Base-by-base conservation (phyloP, 1,140 invertebrate species). In the Hyphantria cunea region DNA sequence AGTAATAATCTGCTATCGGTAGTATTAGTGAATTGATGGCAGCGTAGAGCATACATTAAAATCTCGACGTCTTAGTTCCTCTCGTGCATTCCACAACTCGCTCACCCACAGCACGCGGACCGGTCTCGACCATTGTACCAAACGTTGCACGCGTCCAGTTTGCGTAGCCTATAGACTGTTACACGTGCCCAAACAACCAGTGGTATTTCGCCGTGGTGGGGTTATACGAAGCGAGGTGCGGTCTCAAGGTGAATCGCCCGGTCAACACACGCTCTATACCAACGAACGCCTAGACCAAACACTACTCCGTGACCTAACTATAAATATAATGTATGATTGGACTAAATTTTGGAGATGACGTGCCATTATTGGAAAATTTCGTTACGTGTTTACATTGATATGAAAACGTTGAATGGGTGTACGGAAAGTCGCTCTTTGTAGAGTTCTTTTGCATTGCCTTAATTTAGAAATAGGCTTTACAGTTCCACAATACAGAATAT, bases 221-320 rank as follows among this genome's bases (percentile, higher is more conserved):
- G 64, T 84, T 81, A 84, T 89, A 85, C 52, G 61, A 76, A 72
- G 72, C 72, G 82, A 87, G 83, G 82, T 77, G 85, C 81, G 84
- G 79, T 84, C 73, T 87, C 87, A 90, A 90, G 87, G 87, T 90
- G 82, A 87, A 82, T 86, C 74, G 85, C 76, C 76, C 84, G 86
- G 84, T 86, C 84, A 90, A 90, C 81, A 88, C 65, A 80, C 84
- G 81, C 78, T 79, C 72, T 67, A 73, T 78, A 63, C 77, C 74
- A 82, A 79, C 72, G 77, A 81, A 86, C 80, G 74, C 85, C 80
- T 89, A 90, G 85, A 87, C 84, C 83, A 90, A 84, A 87, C 80
- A 87, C 54, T 67, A 69, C 76, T 78, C 74, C 80, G 78, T 86
- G 82, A 72, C 71, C 67, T 66, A 78, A 78, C 70, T 80, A 82